Evolutionary conservation across 2,888 invertebrate genomes (phyloP).

Genomic region (Scaptomyza reducta): DNA sequence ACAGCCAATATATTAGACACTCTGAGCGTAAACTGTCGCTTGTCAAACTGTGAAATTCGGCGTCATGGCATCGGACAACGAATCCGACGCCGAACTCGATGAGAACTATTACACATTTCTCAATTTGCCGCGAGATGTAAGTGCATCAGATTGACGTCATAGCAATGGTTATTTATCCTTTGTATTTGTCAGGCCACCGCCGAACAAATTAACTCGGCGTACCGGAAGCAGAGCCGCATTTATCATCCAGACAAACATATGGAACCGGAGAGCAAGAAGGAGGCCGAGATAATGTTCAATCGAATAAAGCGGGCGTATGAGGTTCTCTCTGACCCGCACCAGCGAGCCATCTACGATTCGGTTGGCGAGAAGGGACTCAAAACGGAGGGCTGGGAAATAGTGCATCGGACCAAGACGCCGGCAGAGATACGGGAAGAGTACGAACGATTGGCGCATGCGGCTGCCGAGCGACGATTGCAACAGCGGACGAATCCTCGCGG

Average conservation of each 20-base stretch:
- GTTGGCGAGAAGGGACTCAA: slow-evolving; percentile 94
- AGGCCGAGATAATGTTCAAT: slow-evolving; percentile 96
- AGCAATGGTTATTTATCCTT: background rate
- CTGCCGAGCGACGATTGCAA: slow-evolving; percentile 94
- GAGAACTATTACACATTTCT: slow-evolving; percentile 95
- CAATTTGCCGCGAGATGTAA: slow-evolving; percentile 93
- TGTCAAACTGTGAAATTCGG: slow-evolving; percentile 26
- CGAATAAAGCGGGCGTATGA: slow-evolving; percentile 97
- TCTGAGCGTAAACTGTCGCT: slow-evolving; percentile 35
- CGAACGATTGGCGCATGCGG: slow-evolving; percentile 92
- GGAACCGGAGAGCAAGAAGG: slow-evolving; percentile 91
- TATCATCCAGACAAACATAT: slow-evolving; percentile 99
- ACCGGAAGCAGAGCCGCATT: slow-evolving; percentile 94
- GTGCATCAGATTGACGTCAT: slow-evolving; percentile 60
- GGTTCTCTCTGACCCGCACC: slow-evolving; percentile 96
- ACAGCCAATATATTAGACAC: slow-evolving; percentile 29
- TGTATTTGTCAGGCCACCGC: slow-evolving; percentile 87
- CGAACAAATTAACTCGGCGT: slow-evolving; percentile 97
- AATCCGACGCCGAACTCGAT: slow-evolving; percentile 87
- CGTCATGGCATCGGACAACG: slow-evolving; percentile 85
- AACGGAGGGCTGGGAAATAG: slow-evolving; percentile 97
- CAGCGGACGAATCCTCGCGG: slow-evolving; percentile 97
- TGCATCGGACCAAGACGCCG: slow-evolving; percentile 95
- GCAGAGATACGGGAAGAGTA: slow-evolving; percentile 98
- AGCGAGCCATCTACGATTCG: slow-evolving; percentile 97